A percentile compares a stretch with the other conserved stretches of the same genome.
phyloP scores from a whole-genome alignment of 35 echinoderm and acorn worm genomes.

The Amphiura filiformis region DNA sequence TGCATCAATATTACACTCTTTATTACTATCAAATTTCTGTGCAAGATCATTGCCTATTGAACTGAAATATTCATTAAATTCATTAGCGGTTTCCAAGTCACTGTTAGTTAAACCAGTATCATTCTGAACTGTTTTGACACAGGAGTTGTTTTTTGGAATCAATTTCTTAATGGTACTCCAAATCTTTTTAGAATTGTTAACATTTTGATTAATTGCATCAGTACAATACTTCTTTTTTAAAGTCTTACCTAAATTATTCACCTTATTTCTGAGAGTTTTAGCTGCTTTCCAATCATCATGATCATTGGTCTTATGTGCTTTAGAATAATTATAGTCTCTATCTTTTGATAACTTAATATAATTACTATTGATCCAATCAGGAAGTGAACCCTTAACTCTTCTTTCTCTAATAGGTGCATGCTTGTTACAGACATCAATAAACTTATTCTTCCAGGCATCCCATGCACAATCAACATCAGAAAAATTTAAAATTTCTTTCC shows the following conservation, averaged over 20 bases:
- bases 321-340: background rate
- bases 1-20: background rate
- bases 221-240: background rate
- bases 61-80: background rate
- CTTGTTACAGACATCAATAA: background rate
- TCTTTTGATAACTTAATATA: background rate
- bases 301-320: background rate
- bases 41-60: background rate
- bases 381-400: background rate
- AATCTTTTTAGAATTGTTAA: background rate
- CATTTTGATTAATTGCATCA: background rate
- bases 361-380: background rate
- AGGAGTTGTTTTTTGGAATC: background rate
- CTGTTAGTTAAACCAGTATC: background rate
- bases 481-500: no score
- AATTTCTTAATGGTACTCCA: constrained; percentile 8
- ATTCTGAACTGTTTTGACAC: background rate
- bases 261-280: background rate
- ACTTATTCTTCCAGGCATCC: background rate
- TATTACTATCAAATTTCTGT: background rate
- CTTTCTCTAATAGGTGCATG: background rate
- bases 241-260: background rate
- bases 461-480: no score
- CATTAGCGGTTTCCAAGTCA: background rate
- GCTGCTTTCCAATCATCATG: background rate